These are phyloP conservation scores for Heliangelus exortis DNA, from an alignment of 2,797 vertebrate species.

Conservation along the genomic window DNA sequence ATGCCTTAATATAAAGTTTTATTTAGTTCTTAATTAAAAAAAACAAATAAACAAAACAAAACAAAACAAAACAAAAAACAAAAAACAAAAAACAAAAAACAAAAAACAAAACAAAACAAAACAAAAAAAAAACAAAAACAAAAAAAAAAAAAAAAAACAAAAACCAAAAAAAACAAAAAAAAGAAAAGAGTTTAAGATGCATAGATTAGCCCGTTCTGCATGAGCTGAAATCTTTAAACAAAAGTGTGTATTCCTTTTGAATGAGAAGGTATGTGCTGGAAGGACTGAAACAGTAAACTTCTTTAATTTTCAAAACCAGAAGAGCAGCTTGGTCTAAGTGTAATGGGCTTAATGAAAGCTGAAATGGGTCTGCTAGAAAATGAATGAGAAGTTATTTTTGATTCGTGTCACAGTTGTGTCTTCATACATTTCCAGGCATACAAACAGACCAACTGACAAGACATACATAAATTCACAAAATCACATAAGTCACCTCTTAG, in stretches of 20 bases:
- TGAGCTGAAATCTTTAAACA: background rate
- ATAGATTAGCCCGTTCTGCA: background rate
- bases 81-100: background rate
- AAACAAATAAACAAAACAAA: too few relatives aligned
- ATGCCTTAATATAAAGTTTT: background rate
- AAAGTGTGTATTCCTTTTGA: background rate
- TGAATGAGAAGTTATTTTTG: background rate
- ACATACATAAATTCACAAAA: fast-evolving
- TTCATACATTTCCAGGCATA: background rate
- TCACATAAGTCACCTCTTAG: background rate
- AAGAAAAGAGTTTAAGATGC: background rate
- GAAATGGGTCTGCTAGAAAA: background rate
- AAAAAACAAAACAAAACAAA: too few relatives aligned
- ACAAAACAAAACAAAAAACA: background rate
- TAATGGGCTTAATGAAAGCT: background rate
- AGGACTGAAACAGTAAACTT: background rate
- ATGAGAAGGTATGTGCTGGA: background rate
- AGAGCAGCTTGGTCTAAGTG: background rate
- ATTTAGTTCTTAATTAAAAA: background rate
- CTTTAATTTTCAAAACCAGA: background rate
- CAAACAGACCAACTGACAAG: background rate
- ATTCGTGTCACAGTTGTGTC: background rate
- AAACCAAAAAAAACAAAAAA: background rate
- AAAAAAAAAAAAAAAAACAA: background rate
- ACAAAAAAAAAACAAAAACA: background rate